These are phyloP conservation scores for Trigoniulus corallinus DNA, from an alignment of 1,140 invertebrate genomes.

Conservation along the genomic window DNA sequence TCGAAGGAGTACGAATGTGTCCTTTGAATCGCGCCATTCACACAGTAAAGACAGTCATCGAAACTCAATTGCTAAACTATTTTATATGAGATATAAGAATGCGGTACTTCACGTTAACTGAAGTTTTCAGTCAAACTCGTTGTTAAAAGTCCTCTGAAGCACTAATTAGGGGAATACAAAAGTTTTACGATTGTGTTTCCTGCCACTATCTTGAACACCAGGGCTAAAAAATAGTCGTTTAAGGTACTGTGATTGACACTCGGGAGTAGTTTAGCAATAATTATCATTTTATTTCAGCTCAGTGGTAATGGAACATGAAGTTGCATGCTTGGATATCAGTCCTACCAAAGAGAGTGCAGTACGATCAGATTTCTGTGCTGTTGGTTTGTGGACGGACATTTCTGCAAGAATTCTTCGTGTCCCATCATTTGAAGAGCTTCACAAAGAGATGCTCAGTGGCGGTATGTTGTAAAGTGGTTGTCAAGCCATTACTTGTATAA, in stretches of 20 bases:
- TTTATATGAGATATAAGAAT: not conserved
- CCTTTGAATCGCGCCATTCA: too few relatives aligned
- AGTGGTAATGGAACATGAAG: constrained; percentile 69
- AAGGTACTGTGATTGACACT: not conserved
- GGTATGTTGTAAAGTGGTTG: constrained; percentile 31
- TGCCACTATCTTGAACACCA: too few relatives aligned
- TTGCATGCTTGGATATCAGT: constrained; percentile 90
- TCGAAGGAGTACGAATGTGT: too few relatives aligned
- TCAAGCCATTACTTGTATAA: not conserved
- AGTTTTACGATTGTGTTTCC: too few relatives aligned
- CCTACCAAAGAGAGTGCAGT: constrained; percentile 42
- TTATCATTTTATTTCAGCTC: constrained; percentile 25
- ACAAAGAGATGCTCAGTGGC: constrained; percentile 72
- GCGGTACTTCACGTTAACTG: too few relatives aligned
- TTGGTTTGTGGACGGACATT: constrained; percentile 96
- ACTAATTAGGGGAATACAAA: too few relatives aligned
- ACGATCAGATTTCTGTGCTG: constrained; percentile 59
- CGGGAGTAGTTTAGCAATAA: too few relatives aligned
- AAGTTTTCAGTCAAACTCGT: too few relatives aligned
- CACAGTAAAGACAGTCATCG: too few relatives aligned
- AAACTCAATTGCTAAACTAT: too few relatives aligned
- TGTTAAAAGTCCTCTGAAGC: too few relatives aligned
- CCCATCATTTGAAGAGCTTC: constrained; percentile 55
- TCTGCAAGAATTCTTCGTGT: constrained; percentile 68
- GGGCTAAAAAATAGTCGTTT: too few relatives aligned